Evolutionary conservation across 2,797 vertebrate species (phyloP).

Genomic region (Gorsachius magnificus): DNA sequence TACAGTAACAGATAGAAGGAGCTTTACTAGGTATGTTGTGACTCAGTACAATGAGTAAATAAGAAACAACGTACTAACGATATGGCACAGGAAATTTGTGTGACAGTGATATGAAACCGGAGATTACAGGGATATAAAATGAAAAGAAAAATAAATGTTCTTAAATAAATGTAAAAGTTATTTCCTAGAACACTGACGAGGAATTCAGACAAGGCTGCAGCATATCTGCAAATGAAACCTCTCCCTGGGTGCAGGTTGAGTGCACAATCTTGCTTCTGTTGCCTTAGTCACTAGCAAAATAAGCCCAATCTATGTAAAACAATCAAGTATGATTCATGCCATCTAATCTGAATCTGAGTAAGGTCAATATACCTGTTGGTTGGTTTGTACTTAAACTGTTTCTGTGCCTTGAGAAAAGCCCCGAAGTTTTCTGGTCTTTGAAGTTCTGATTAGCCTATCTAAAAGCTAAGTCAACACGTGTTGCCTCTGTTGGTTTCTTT

Average conservation of each 20-base stretch:
- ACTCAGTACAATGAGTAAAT: not conserved
- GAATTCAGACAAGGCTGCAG: not conserved
- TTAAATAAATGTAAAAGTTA: not conserved
- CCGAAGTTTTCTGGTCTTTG: not conserved
- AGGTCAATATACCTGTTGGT: not conserved
- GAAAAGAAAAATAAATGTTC: not conserved
- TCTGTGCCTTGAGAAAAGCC: not conserved
- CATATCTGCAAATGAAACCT: not conserved
- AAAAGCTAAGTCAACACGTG: not conserved
- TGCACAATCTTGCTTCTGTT: not conserved
- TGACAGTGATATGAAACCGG: not conserved
- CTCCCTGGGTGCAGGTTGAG: not conserved
- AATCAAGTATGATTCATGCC: not conserved
- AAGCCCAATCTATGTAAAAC: not conserved
- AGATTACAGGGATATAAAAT: not conserved
- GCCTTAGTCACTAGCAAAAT: not conserved
- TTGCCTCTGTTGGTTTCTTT: not conserved
- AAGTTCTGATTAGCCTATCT: not conserved
- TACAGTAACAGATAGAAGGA: not conserved
- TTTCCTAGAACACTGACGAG: not conserved
- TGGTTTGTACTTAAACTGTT: not conserved
- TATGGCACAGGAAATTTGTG: not conserved
- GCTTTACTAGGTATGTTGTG: not conserved
- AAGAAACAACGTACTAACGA: rapidly evolving
- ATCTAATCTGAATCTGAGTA: not conserved